These are phyloP conservation scores for Eubasilissa splendida DNA, from an alignment of 2,888 invertebrate genomes.

Conservation along the genomic window DNA sequence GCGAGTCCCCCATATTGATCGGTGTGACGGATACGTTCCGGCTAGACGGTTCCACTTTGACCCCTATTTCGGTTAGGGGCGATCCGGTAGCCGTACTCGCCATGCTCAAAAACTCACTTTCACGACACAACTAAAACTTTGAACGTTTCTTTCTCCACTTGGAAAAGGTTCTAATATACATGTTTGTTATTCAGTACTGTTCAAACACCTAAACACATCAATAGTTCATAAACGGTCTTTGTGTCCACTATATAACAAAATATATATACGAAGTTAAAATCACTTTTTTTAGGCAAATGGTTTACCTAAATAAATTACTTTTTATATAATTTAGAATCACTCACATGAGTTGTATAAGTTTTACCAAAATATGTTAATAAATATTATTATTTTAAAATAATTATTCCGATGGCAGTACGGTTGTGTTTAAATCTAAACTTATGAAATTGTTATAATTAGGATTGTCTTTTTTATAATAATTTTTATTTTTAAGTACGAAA, in stretches of 20 bases:
- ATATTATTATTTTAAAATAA: slow-evolving; percentile 4
- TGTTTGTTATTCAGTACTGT: background rate
- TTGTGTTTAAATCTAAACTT: slow-evolving; percentile 13
- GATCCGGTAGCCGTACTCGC: slow-evolving; percentile 62
- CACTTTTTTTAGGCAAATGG: too few species aligned
- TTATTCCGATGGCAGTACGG: slow-evolving; percentile 22
- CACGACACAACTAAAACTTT: background rate
- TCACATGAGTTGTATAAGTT: background rate
- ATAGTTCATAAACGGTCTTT: background rate
- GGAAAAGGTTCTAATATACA: slow-evolving; percentile 27
- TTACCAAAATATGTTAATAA: slow-evolving; percentile 25
- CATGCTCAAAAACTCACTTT: slow-evolving; percentile 57
- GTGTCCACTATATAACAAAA: background rate
- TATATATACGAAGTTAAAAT: too few species aligned
- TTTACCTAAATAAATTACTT: too few species aligned
- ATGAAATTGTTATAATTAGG: background rate
- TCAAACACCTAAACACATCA: slow-evolving; percentile 1
- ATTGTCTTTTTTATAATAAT: slow-evolving; percentile 12
- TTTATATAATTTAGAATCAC: slow-evolving; percentile 26
- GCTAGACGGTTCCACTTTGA: slow-evolving; percentile 61
- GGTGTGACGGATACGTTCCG: slow-evolving; percentile 85
- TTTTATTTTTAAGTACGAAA: background rate
- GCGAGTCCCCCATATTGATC: slow-evolving; percentile 79
- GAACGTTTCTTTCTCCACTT: slow-evolving; percentile 39
- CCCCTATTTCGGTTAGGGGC: slow-evolving; percentile 51